Percentiles rank a stretch among this genome's conserved stretches.
Evolutionary conservation across 2,113 vertebrate species (phyloP).

Genomic region (Callorhinus ursinus): DNA sequence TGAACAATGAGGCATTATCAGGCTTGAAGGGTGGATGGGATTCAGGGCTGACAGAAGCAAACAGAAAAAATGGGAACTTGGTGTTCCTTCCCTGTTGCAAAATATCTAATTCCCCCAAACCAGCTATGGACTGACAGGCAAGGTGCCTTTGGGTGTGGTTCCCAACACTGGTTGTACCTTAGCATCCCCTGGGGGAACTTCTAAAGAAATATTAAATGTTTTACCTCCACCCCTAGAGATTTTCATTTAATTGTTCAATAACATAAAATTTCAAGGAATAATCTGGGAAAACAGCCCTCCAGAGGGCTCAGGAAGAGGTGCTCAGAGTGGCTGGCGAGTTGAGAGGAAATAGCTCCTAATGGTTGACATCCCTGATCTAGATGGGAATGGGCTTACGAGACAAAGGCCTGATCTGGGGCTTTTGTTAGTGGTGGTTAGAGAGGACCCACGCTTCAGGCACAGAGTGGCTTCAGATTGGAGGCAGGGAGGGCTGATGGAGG

Average conservation of each 20-base stretch:
- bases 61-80: slow-evolving; percentile 66
- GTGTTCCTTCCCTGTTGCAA: slow-evolving; percentile 50
- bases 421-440: background rate
- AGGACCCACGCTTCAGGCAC: background rate
- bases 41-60: slow-evolving; percentile 74
- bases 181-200: background rate
- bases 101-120: slow-evolving; percentile 32
- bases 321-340: background rate
- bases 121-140: background rate
- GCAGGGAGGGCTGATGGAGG: background rate
- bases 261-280: slow-evolving; percentile 20
- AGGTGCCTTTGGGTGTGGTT: background rate
- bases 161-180: background rate
- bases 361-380: background rate
- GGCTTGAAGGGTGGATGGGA: slow-evolving; percentile 56
- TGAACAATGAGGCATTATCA: slow-evolving; percentile 82
- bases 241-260: background rate
- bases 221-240: background rate
- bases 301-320: background rate
- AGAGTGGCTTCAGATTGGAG: background rate
- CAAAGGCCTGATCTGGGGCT: background rate
- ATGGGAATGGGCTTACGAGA: background rate
- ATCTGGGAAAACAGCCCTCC: background rate
- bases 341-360: background rate
- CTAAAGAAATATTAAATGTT: background rate